Base-by-base conservation (phyloP, 2,797 vertebrate genomes). In the Sebastes vulpes region DNA sequence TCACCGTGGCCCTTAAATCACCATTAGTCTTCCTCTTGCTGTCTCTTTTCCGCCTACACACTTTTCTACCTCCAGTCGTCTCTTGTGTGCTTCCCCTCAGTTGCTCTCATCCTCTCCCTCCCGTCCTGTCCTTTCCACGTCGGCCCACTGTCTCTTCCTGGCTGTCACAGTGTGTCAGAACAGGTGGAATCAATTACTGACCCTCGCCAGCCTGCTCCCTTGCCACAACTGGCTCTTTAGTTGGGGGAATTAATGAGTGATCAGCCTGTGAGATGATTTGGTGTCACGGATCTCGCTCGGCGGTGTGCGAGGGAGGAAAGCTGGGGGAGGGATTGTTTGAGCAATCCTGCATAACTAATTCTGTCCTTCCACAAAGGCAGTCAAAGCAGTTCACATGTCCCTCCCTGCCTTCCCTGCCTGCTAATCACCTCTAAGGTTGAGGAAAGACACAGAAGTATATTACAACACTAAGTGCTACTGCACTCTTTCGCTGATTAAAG, bases 131-230 rank as follows among this genome's bases (percentile, higher is more conserved):
- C 64, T 38, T 63, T 23, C 75, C 59, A 58, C 32, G 64, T 50
- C 16, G 61, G 63, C 84, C 67, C 65, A 6, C 75, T 18, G 72
- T 85, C 87, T 88, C 78, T 81, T 76, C 82, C 63, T 69, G 38
- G 85, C 88, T 85, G 91, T 91, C 88, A 89, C 86, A 81, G 81
- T 85, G 84, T 87, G 88, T 90, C 92, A 89, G 93, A 93, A 92
- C 90, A 95, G 94, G 94, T 95, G 93, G 93, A 93, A 92, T 95
- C 93, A 93, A 95, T 95, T 92, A 93, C 87, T 90, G 92, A 92
- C 88, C 90, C 84, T 79, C 67, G 23, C 82, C 82, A 81, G 76
- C 81, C 63, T 20, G 64, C 89, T 89, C 82, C 84, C 72, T 84
- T 68, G 84, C 86, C 90, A 81, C 93, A 88, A 88, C 91, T 79